Base-by-base conservation (phyloP, 2,888 invertebrate genomes). In the Meiosimyza platycephala region DNA sequence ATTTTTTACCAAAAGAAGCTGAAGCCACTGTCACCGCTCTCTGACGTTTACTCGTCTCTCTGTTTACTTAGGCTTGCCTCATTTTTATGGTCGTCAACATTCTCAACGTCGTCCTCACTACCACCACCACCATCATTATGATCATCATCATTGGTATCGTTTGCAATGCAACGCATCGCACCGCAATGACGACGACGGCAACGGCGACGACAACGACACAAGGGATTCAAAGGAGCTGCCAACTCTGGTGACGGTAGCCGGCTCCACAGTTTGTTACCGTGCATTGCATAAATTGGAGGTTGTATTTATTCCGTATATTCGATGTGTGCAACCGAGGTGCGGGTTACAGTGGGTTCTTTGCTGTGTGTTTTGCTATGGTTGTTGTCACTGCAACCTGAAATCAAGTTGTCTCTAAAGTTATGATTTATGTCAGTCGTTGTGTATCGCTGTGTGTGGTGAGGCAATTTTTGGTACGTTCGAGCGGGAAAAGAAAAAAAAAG, bases 221-320 rank as follows among this genome's bases (percentile, higher is more conserved):
- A 74, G 79, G 78, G 76, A 78, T 79, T 76, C 68, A 22, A 50
- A 22, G 69, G 60, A 69, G 51, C 79, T 78, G 66, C 76, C 74
- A 75, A 74, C 76, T 75, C 76, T 76, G 77, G 74, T 77, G 79
- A 73, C 75, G 78, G 77, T 78, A 77, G 80, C 76, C 76, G 75
- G 76, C 75, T 78, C 79, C 80, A 80, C 84, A 84, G 84, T 84
- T 83, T 81, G 85, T 79, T 83, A 84, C 83, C 84, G 85, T 84
- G 83, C 84, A 82, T 84, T 81, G 83, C 83, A 83, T 84, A 84
- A 83, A 81, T 84, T 85, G 84, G 69, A 69, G 52, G 84, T 84
- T 84, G 84, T 83, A 78, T 84, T 82, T 82, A 40, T 77, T 81
- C 78, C 66, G 70, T 74, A 72, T 72, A 69, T 65, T 65, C 70